A percentile compares a stretch with the other conserved stretches of the same genome.
phyloP scores from a whole-genome alignment of 2,113 vertebrate genomes.

The Sturnus vulgaris region DNA sequence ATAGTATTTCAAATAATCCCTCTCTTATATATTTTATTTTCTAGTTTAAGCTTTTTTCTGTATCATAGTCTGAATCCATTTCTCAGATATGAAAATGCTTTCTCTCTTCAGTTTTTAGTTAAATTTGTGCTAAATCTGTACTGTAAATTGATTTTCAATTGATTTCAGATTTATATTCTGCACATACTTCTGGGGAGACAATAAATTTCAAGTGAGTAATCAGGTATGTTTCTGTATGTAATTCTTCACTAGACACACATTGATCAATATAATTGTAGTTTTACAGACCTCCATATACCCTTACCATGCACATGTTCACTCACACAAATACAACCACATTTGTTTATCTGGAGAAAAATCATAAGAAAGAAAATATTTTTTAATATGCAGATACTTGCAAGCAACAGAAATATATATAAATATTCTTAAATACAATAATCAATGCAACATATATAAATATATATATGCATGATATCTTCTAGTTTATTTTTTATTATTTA shows the following conservation, averaged over 20 bases:
- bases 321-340: background rate
- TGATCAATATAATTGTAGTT: background rate
- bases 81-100: background rate
- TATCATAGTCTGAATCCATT: background rate
- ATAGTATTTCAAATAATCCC: background rate
- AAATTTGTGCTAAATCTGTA: background rate
- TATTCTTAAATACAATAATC: background rate
- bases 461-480: fast-evolving
- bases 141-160: background rate
- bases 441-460: background rate
- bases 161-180: background rate
- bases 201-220: background rate
- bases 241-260: background rate
- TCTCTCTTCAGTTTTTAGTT: background rate
- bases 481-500: background rate
- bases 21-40: background rate
- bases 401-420: background rate
- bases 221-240: background rate
- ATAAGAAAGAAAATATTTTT: background rate
- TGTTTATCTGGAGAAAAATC: background rate
- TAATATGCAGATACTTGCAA: background rate
- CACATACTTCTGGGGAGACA: background rate
- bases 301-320: background rate
- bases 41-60: background rate
- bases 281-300: background rate